Conservation (phyloP, 1,140 invertebrate species). For the Drosophila ananassae region DNA sequence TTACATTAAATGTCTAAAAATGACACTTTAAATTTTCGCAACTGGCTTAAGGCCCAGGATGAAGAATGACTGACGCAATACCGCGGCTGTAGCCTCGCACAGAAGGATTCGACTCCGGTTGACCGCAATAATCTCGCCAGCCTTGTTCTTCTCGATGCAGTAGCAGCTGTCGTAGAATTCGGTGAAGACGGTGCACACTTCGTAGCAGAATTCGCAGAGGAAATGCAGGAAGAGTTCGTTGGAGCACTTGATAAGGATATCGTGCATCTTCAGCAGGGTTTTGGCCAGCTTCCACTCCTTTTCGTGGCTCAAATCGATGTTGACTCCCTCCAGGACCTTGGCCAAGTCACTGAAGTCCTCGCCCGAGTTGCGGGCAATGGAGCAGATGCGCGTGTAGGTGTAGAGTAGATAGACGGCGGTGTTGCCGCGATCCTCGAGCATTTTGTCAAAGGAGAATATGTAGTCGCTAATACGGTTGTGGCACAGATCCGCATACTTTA, state of each 20-base stretch:
- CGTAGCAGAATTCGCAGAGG: conserved; percentile 98
- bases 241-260: conserved; percentile 92
- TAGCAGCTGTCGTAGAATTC: conserved; percentile 99
- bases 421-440: conserved; percentile 99
- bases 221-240: conserved; percentile 94
- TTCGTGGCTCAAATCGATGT: conserved; percentile 90
- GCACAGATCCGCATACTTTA: conserved; percentile 98
- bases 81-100: conserved; percentile 95
- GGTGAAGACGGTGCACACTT: conserved; percentile 95
- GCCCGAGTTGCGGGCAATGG: conserved; percentile 93
- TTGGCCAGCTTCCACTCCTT: conserved; percentile 98
- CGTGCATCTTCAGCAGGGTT: conserved; percentile 93
- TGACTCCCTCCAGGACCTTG: conserved; percentile 83
- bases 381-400: conserved; percentile 96
- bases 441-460: conserved; percentile 99
- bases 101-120: conserved; percentile 95
- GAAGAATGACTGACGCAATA: conserved; percentile 94
- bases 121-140: conserved; percentile 91
- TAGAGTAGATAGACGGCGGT: conserved; percentile 99
- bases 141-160: conserved; percentile 95
- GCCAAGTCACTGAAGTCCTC: conserved; percentile 86
- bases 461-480: conserved; percentile 98
- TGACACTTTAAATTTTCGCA: conserved; percentile 90
- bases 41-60: conserved; percentile 97
- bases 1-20: not conserved